Evolutionary conservation across 2,888 invertebrate species (phyloP), one percentile per base, ranked within the genome.

Genomic region (Xiphydria camelus): DNA sequence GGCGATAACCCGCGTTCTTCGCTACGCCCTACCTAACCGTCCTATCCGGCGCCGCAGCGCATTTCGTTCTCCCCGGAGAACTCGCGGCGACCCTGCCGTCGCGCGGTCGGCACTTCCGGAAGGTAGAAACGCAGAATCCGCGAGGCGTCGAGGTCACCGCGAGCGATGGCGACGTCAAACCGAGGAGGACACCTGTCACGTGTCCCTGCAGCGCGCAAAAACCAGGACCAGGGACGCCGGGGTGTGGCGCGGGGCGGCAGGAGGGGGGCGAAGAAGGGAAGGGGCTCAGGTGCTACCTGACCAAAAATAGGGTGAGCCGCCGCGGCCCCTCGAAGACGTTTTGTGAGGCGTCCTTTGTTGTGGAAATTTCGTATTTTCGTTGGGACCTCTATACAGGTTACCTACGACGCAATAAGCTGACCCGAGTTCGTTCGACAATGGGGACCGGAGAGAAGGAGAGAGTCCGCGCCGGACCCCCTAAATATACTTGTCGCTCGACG

Each of bases 251-350:
- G n/a, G n/a, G n/a, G n/a, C n/a, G n/a, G n/a, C n/a, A 47, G 51
- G 51, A 53, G 37, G 37, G 49, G 31, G 15, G 17, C 15, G 10
- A 35, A 41, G 55, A 41, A 42, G 51, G 49, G 41, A 29, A 35
- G 40, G 47, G 53, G 46, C 57, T 64, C 68, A 62, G 67, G 65
- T 69, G 68, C 58, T 64, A 61, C 69, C 68, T 69, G 66, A 67
- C 62, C 57, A 55, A 53, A 55, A 54, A 51, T 53, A 54, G 53
- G 61, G 61, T 60, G 57, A 21, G 40, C 38, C 40, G 43, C 43
- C 53, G 51, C 45, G 32, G 29, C 31, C 46, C 42, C 50, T 61
- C 49, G 49, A 53, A 67, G 62, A 62, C 53, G 59, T 62, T 65
- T 62, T 59, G 59, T 61, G 33, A 41, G 40, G 37, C 17, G 22